Percentiles rank a stretch among this genome's conserved stretches.
Evolutionary conservation across 2,888 invertebrate species (phyloP).

Genomic region (Tethea ocularis): DNA sequence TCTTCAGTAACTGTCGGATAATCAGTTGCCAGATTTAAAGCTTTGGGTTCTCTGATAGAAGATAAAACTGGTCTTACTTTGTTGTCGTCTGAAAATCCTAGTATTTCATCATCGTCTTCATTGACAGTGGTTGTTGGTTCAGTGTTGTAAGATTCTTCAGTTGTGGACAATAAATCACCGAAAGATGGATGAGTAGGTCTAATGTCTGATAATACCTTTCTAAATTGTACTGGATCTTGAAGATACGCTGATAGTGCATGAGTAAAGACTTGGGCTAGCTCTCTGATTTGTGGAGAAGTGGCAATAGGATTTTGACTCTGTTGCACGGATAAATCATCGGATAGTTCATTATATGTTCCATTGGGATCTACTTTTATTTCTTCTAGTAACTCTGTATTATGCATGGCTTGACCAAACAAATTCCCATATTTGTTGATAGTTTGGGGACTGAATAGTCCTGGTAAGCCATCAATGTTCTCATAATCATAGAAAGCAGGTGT

Average conservation of each 20-base stretch:
- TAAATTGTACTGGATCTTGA: slow-evolving; percentile 92
- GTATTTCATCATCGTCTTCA: slow-evolving; percentile 89
- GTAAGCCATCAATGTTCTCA: slow-evolving; percentile 76
- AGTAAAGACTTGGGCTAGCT: slow-evolving; percentile 93
- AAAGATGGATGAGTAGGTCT: slow-evolving; percentile 90
- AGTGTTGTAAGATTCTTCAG: slow-evolving; percentile 71
- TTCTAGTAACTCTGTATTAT: slow-evolving; percentile 64
- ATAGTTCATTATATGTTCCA: slow-evolving; percentile 71
- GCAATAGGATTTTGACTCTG: slow-evolving; percentile 86
- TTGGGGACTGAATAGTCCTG: slow-evolving; percentile 86
- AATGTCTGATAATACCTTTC: slow-evolving; percentile 89
- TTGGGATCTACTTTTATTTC: slow-evolving; percentile 72
- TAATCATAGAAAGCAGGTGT: slow-evolving; percentile 62
- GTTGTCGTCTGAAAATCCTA: slow-evolving; percentile 89
- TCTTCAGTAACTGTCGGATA: slow-evolving; percentile 34
- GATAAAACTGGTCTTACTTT: slow-evolving; percentile 53
- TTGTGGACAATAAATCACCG: slow-evolving; percentile 64
- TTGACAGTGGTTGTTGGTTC: slow-evolving; percentile 84
- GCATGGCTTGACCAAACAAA: slow-evolving; percentile 64
- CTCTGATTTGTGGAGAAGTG: slow-evolving; percentile 87
- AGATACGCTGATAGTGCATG: slow-evolving; percentile 92
- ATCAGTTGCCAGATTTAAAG: slow-evolving; percentile 60
- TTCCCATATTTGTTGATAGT: slow-evolving; percentile 86
- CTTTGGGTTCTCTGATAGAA: slow-evolving; percentile 69
- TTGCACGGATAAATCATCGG: slow-evolving; percentile 83